phyloP scores from a whole-genome alignment of 2,888 invertebrate species.

The Monochamus alternatus region DNA sequence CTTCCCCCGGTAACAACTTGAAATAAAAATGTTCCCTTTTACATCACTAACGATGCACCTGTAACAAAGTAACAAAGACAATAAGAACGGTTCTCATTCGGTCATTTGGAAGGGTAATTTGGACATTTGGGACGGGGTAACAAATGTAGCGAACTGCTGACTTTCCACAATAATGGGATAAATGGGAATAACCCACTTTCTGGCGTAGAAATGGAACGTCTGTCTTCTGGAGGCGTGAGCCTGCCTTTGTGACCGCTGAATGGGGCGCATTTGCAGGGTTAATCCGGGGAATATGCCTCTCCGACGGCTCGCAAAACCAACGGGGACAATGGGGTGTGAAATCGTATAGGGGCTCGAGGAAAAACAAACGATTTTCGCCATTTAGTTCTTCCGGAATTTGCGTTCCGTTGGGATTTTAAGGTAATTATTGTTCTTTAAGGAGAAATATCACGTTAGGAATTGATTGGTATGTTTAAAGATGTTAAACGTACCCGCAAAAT shows the following conservation, averaged over 20 bases:
- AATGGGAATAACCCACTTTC: constrained; percentile 20
- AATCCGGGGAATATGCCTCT: constrained; percentile 23
- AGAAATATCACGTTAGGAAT: too few relatives aligned
- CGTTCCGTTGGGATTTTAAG: too few relatives aligned
- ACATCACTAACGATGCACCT: too few relatives aligned
- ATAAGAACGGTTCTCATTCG: too few relatives aligned
- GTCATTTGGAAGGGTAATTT: too few relatives aligned
- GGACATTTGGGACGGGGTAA: background rate
- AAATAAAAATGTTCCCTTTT: too few relatives aligned
- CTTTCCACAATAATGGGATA: constrained; percentile 4
- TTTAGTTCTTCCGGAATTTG: too few relatives aligned
- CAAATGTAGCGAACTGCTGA: background rate
- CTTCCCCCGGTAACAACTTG: too few relatives aligned
- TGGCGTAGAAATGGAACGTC: constrained; percentile 3
- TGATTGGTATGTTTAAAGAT: too few relatives aligned
- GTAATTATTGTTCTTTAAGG: too few relatives aligned
- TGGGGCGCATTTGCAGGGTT: constrained; percentile 23
- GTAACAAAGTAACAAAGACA: too few relatives aligned
- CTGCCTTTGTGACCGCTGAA: constrained; percentile 24
- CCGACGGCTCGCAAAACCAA: constrained; percentile 13
- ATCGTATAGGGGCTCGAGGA: background rate
- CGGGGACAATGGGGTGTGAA: constrained; percentile 10
- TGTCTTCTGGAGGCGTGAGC: constrained; percentile 16
- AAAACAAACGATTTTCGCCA: background rate
- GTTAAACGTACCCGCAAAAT: too few relatives aligned